These are phyloP conservation scores for Lithophane semibrunnea DNA, from an alignment of 2,888 invertebrate genomes.

Conservation along the genomic window DNA sequence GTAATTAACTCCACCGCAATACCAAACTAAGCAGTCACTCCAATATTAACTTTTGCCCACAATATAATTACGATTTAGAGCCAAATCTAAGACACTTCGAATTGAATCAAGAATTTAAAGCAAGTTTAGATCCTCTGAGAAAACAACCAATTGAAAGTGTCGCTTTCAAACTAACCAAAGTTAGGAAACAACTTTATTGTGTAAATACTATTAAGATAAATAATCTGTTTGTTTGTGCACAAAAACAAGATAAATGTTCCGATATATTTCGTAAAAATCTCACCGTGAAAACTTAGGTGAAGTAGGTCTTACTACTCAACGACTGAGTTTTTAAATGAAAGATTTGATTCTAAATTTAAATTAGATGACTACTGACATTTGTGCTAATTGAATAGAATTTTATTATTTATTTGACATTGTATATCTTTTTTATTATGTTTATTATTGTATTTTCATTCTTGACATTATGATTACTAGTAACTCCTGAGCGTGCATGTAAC, in stretches of 20 bases:
- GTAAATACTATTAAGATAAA: not conserved
- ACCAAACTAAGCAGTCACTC: not conserved
- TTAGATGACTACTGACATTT: too few relatives aligned
- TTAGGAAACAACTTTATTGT: conserved; percentile 13
- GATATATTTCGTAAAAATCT: too few relatives aligned
- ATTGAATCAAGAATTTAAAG: conserved; percentile 40
- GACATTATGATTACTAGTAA: too few relatives aligned
- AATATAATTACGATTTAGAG: conserved; percentile 23
- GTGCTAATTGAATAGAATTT: too few relatives aligned
- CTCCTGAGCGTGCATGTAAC: too few relatives aligned
- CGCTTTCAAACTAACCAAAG: conserved; percentile 1
- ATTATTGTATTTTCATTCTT: too few relatives aligned
- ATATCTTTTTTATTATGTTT: too few relatives aligned
- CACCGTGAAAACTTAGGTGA: too few relatives aligned
- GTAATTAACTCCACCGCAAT: conserved; percentile 28
- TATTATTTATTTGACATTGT: too few relatives aligned
- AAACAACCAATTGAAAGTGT: conserved; percentile 42
- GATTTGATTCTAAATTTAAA: too few relatives aligned
- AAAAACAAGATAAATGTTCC: not conserved
- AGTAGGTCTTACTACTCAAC: too few relatives aligned
- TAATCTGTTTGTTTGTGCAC: conserved; percentile 11
- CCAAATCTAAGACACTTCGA: conserved; percentile 21
- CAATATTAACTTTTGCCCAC: conserved; percentile 40
- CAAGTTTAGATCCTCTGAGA: conserved; percentile 8
- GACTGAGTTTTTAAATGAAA: too few relatives aligned